These are phyloP conservation scores for Chamaedrilus cognettii DNA, from an alignment of 2,888 invertebrate genomes.

Conservation along the genomic window DNA sequence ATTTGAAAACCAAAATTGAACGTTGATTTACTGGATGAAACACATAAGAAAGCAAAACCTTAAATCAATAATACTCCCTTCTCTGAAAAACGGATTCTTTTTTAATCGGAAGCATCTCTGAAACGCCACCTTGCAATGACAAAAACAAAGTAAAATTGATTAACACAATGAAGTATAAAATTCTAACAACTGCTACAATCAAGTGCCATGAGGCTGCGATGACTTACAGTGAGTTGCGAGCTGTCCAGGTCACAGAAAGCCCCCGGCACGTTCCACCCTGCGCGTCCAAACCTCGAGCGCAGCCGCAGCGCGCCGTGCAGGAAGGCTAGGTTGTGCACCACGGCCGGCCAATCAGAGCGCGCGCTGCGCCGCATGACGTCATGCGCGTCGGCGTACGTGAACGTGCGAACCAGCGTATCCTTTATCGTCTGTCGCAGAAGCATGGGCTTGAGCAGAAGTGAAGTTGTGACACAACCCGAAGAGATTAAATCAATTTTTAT, in stretches of 20 bases:
- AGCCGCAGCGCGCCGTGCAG: constrained; percentile 56
- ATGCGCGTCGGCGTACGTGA: constrained; percentile 50
- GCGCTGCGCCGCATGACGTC: constrained; percentile 52
- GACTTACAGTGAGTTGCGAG: constrained; percentile 46
- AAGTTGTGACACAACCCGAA: neutral
- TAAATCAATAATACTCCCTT: no score
- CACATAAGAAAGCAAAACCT: no score
- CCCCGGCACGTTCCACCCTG: constrained; percentile 56
- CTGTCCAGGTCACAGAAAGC: constrained; percentile 50
- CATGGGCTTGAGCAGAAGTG: neutral
- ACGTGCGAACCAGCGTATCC: constrained; percentile 52
- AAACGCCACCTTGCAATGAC: no score
- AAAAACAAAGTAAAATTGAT: no score
- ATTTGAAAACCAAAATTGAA: no score
- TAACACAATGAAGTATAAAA: no score
- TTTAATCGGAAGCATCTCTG: no score
- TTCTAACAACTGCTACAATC: neutral
- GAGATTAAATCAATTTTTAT: neutral
- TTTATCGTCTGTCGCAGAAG: constrained; percentile 48
- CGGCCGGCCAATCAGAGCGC: constrained; percentile 54
- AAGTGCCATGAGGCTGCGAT: neutral
- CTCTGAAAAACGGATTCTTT: no score
- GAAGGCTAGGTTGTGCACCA: constrained; percentile 58
- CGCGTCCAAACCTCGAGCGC: constrained; percentile 49
- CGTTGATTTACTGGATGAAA: no score